Evolutionary conservation across 2,113 vertebrate species (phyloP), one percentile per base, ranked within the genome.

Genomic region (Oreotrochilus melanogaster): DNA sequence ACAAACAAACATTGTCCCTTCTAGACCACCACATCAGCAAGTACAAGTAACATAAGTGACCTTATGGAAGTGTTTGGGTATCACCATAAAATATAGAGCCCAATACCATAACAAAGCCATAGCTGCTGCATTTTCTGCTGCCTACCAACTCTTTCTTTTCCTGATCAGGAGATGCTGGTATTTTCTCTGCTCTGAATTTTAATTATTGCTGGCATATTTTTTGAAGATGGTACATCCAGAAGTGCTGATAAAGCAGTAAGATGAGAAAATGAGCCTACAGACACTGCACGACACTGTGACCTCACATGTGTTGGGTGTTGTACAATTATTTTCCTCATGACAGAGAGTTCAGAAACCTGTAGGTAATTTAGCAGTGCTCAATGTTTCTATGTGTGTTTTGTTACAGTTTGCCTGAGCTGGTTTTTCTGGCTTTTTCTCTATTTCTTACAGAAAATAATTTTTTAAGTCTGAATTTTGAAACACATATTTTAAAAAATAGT

Each of bases 381-480:
- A 0, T 10, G 10, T 56, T 78, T 62, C 37, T 25, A 2, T 74
- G 67, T 18, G 39, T 48, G 39, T 92, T 69, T 87, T 62, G 14
- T 54, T 76, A 45, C 10, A 15, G 5, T 35, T 89, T 61, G 66
- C 4, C 27, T 48, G 66, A 13, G 19, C n/a, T 64, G 45, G 11
- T 86, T 88, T 75, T 76, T 73, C n/a, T 69, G 17, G 6, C 17
- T 89, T 82, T 85, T 72, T 60, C 58, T 56, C n/a, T 21, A 18
- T 22, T 51, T 24, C 5, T 56, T 80, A 19, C 37, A 31, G n/a
- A 74, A 86, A 76, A 70, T 0, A 0, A 8, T 30, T 61, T 82
- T 57, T 86, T 39, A 81, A 90, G 24, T 65, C 58, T 76, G 58
- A 58, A 50, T 79, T 94, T 61, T 92, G 82, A 95, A 91, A n/a